Base-by-base conservation (phyloP, 1,140 invertebrate species). In the Sarcophaga bullata region DNA sequence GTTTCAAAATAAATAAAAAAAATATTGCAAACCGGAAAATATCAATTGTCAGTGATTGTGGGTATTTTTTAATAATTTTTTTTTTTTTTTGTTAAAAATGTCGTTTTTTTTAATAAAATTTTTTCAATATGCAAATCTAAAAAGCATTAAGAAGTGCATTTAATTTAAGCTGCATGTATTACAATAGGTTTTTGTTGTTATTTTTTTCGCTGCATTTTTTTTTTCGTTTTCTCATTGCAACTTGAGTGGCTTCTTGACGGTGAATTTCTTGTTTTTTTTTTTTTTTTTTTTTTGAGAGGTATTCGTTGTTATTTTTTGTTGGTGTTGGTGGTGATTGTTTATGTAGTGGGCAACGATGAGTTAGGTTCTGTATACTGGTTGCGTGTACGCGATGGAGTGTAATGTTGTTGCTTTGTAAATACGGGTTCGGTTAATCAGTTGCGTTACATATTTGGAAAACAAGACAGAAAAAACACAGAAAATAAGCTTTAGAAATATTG, bases 241-340 rank as follows among this genome's bases (percentile, higher is more conserved):
- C 80, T 80, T 80, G 80, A 80, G 80, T 68, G 80, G 80, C 80
- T 80, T 80, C 80, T 80, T 80, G 15, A 78, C 19, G 50, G 25
- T 17, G 17, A 72, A 19, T 72, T 62, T 72, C 17, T 72, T 72
- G 8, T 17, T 72, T 7, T 72, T 17, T 72, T 25, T 68, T 68
- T n/a, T n/a, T n/a, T n/a, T n/a, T n/a, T n/a, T n/a, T n/a, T n/a
- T n/a, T n/a, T n/a, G n/a, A n/a, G n/a, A n/a, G n/a, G n/a, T n/a
- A n/a, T n/a, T n/a, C n/a, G n/a, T n/a, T n/a, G n/a, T n/a, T n/a
- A n/a, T n/a, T n/a, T n/a, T n/a, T n/a, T n/a, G n/a, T n/a, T n/a
- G n/a, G n/a, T n/a, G n/a, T n/a, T n/a, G n/a, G n/a, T n/a, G n/a
- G n/a, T n/a, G n/a, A n/a, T n/a, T n/a, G n/a, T n/a, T n/a, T n/a